Percentiles rank a stretch among this genome's conserved stretches.
These are phyloP conservation scores for Mesorhabditis belari DNA, from an alignment of 2,888 invertebrate genomes.

Conservation along the genomic window DNA sequence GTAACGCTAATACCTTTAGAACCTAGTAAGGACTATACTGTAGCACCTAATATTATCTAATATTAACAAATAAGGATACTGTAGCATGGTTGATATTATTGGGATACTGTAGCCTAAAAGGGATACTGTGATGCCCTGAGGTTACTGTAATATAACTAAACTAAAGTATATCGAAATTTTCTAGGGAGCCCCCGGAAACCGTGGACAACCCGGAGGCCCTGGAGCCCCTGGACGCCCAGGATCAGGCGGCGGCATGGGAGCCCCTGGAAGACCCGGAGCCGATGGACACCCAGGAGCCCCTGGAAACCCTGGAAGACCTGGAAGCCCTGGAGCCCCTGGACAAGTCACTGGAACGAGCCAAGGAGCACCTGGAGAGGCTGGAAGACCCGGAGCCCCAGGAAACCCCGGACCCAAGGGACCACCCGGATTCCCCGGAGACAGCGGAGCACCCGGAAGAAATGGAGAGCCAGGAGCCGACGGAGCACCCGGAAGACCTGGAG, in stretches of 20 bases:
- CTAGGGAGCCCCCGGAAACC: conserved; percentile 17
- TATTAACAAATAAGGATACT: too few relatives aligned
- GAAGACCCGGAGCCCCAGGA: not conserved
- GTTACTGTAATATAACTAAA: too few relatives aligned
- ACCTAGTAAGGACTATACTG: too few relatives aligned
- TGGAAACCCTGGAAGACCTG: conserved; percentile 34
- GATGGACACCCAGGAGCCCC: conserved; percentile 12
- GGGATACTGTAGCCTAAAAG: too few relatives aligned
- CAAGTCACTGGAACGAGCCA: not conserved
- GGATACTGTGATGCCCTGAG: too few relatives aligned
- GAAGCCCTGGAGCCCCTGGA: conserved; percentile 18
- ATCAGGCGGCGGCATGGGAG: conserved; percentile 23
- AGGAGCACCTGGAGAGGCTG: not conserved
- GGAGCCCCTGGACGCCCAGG: conserved; percentile 30
- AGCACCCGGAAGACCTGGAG: conserved; percentile 13
- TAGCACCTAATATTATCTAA: too few relatives aligned
- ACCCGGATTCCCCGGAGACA: conserved; percentile 11
- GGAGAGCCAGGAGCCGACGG: conserved; percentile 14
- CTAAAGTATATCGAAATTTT: conserved; percentile 31
- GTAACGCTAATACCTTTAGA: too few relatives aligned
- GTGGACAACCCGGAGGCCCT: conserved; percentile 24
- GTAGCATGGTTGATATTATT: too few relatives aligned
- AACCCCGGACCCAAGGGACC: conserved; percentile 12
- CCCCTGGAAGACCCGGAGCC: conserved; percentile 31
- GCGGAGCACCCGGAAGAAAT: conserved; percentile 12